Evolutionary conservation across 2,113 vertebrate species (phyloP).

Genomic region (Phocoena sinus): DNA sequence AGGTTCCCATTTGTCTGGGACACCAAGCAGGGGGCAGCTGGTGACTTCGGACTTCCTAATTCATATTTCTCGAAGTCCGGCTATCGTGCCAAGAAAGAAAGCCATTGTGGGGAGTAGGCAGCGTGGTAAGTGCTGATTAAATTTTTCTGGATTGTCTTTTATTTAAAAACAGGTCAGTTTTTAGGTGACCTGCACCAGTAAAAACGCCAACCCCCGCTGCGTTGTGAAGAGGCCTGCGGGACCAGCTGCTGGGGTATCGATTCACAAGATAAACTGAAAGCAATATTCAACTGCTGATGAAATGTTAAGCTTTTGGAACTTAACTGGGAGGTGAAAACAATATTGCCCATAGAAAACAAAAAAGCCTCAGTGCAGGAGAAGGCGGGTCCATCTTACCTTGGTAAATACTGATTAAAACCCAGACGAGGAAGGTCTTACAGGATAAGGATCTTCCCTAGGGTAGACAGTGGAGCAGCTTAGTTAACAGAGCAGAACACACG

Average conservation of each 20-base stretch:
- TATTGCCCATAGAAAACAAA: conserved; percentile 61
- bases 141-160: conserved; percentile 76
- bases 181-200: conserved; percentile 68
- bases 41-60: conserved; percentile 63
- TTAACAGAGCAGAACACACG: background rate
- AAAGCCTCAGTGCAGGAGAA: conserved; percentile 37
- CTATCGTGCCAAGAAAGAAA: conserved; percentile 65
- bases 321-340: conserved; percentile 73
- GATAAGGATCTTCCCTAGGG: conserved; percentile 94
- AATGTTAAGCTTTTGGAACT: conserved; percentile 73
- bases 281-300: conserved; percentile 69
- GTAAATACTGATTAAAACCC: conserved; percentile 88
- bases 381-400: conserved; percentile 80
- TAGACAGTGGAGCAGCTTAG: conserved; percentile 38
- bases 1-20: background rate
- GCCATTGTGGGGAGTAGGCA: conserved; percentile 68
- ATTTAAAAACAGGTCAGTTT: conserved; percentile 79
- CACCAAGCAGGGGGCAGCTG: background rate
- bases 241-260: conserved; percentile 69
- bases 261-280: conserved; percentile 75
- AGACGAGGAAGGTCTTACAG: conserved; percentile 90
- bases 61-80: conserved; percentile 62
- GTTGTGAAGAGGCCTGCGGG: conserved; percentile 10
- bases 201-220: background rate
- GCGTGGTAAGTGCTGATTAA: conserved; percentile 72